phyloP scores from a whole-genome alignment of 2,797 vertebrate species.

The Leucoraja ocellata region DNA sequence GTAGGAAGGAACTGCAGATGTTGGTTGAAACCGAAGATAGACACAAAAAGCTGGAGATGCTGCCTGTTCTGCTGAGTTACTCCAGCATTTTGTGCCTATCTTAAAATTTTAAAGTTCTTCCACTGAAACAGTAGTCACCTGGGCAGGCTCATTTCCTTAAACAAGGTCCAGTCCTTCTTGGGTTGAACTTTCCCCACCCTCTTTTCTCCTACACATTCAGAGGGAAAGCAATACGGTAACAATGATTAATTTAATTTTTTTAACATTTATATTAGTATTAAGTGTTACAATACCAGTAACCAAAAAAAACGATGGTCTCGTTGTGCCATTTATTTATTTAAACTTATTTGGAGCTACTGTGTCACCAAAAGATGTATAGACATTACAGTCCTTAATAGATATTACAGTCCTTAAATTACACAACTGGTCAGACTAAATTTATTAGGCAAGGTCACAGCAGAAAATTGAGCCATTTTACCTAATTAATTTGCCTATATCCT shows the following conservation, averaged over 20 bases:
- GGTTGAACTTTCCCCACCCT: too few relatives aligned
- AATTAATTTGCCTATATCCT: background rate
- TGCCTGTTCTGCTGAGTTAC: too few relatives aligned
- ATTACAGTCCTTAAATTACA: background rate
- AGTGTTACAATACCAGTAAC: background rate
- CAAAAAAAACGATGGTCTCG: background rate
- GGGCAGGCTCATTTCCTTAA: too few relatives aligned
- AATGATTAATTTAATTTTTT: background rate
- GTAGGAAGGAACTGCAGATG: too few relatives aligned
- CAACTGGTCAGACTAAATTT: background rate
- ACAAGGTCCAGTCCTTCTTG: too few relatives aligned
- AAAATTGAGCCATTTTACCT: background rate
- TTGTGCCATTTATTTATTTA: background rate
- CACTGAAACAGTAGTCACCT: too few relatives aligned
- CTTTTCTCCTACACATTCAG: background rate
- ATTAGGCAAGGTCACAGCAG: background rate
- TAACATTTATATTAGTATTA: background rate
- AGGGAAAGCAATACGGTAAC: background rate
- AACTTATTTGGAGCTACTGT: background rate
- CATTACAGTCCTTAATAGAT: background rate
- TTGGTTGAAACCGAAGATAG: too few relatives aligned
- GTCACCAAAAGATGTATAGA: background rate
- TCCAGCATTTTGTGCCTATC: too few relatives aligned
- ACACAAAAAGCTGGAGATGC: too few relatives aligned
- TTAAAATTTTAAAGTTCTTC: too few relatives aligned